phyloP scores from a whole-genome alignment of 2,797 vertebrate species.

The Lagodon rhomboides region DNA sequence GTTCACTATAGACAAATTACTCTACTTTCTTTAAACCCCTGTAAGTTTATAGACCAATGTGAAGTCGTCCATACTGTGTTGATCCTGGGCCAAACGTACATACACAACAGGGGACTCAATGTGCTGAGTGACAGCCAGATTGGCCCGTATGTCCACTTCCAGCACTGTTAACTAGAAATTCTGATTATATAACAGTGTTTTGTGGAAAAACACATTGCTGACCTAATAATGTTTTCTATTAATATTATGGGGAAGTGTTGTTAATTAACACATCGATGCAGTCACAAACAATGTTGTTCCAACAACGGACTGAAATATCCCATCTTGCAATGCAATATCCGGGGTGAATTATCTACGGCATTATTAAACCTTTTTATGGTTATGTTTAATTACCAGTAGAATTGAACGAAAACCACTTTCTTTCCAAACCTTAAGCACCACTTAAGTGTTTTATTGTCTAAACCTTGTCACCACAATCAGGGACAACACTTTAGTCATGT shows the following conservation, averaged over 20 bases:
- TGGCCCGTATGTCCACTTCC: not conserved
- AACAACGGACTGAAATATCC: not conserved
- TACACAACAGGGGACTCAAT: too few relatives aligned
- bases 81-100: not conserved
- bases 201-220: not conserved
- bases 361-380: not conserved
- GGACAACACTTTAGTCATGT: not conserved
- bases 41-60: not conserved
- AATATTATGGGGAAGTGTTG: not conserved
- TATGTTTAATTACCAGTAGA: slow-evolving; percentile 9
- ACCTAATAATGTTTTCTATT: not conserved
- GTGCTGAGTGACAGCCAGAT: not conserved
- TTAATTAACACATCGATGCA: not conserved
- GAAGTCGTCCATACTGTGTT: not conserved
- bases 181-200: not conserved
- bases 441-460: slow-evolving; percentile 13
- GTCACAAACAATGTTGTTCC: not conserved
- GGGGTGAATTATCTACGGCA: not conserved
- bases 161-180: not conserved
- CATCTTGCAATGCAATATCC: not conserved
- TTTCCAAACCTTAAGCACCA: not conserved
- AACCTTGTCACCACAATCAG: slow-evolving; percentile 1
- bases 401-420: not conserved
- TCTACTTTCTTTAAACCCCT: not conserved
- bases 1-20: slow-evolving; percentile 2